Base-by-base conservation (phyloP, 2,888 invertebrate genomes). In the Elysia crispata region DNA sequence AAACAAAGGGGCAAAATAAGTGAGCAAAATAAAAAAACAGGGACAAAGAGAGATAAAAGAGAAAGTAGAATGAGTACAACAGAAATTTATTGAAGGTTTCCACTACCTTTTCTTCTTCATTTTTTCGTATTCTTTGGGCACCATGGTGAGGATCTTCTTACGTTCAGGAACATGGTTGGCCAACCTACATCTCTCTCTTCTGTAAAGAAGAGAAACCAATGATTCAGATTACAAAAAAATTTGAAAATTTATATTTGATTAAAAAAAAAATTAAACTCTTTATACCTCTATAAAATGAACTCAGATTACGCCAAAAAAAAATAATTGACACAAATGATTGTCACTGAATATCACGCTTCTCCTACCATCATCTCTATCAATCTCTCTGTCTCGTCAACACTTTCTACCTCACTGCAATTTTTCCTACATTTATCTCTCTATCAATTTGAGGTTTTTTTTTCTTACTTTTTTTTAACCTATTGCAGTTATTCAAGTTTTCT, bases 61-160 rank as follows among this genome's bases (percentile, higher is more conserved):
- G n/a, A 54, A 15, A 54, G 18, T 15, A 67, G 1, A 13, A 18
- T 67, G 30, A 67, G 20, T 67, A 18, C 20, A 18, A 66, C 25
- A 11, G 18, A 54, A 54, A 13, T 54, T 13, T 54, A 18, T 54
- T 54, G 13, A 54, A 15, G 18, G 13, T 15, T 54, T 13, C 3
- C n/a, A 8, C 5, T 73, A 77, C 77, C 77, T 77, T 72, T 77
- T 77, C n/a, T 70, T 70, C 69, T 77, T 50, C 69, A 77, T 62
- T n/a, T 62, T 77, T 30, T 77, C 77, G 33, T 79, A 79, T 33
- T 79, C 79, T 18, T 66, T 66, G 49, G 79, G 74, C 33, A 73
- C 79, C 79, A 79, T 79, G 8, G 79, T 79, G n/a, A 79, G 66
- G 64, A 79, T 79, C 31, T 79, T 69, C 20, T 79, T 64, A 23